These are phyloP conservation scores for Exephanes ischioxanthus DNA, from an alignment of 2,888 invertebrate species.

Conservation along the genomic window DNA sequence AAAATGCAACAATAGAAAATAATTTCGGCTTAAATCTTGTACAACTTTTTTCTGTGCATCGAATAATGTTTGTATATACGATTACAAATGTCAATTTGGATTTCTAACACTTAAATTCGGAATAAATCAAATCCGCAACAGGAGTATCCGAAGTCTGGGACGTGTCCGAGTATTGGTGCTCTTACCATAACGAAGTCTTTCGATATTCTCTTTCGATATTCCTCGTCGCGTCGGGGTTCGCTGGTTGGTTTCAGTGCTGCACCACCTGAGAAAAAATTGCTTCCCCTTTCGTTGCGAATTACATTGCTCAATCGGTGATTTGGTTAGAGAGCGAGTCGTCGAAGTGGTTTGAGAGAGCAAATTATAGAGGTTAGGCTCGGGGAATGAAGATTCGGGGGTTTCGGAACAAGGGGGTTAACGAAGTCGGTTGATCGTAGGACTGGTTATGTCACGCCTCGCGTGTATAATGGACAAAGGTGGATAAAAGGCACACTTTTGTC, in stretches of 20 bases:
- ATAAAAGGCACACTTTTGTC: constrained; percentile 15
- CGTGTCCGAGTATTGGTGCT: no score
- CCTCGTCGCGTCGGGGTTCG: not conserved
- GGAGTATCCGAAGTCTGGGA: no score
- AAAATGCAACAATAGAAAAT: no score
- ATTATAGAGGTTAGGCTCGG: not conserved
- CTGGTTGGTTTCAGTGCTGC: not conserved
- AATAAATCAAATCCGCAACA: no score
- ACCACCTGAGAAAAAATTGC: not conserved
- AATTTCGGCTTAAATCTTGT: no score
- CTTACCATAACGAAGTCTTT: no score
- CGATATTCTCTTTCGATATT: not conserved
- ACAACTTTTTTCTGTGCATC: no score
- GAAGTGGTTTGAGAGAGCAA: not conserved
- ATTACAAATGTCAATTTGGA: no score
- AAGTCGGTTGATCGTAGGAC: not conserved
- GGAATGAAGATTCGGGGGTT: no score
- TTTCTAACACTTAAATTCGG: no score
- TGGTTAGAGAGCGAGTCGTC: not conserved
- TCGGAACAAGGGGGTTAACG: not conserved
- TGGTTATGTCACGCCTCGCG: constrained; percentile 1
- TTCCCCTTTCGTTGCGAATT: constrained; percentile 2
- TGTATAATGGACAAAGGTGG: not conserved
- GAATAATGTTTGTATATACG: no score
- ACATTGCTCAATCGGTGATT: not conserved